Conservation (phyloP, 2,888 invertebrate species). For the Smittia sp. region DNA sequence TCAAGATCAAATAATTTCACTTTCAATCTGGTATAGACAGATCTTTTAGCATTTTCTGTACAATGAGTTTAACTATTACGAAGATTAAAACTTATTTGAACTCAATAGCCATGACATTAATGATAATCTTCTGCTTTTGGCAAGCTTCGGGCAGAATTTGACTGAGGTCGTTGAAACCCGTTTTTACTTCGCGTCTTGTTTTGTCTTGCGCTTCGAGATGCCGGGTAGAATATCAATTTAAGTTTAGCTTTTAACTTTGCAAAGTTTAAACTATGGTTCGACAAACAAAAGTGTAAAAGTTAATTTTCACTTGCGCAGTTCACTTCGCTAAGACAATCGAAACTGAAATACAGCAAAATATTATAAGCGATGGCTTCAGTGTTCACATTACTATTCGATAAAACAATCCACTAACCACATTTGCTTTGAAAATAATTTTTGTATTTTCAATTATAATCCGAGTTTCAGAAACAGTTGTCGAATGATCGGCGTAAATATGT, state of each 20-base stretch:
- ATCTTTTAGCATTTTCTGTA: neutral
- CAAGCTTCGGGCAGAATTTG: neutral
- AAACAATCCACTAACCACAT: no score
- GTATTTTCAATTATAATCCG: neutral
- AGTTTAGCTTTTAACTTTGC: no score
- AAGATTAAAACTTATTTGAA: neutral
- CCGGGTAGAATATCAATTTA: neutral
- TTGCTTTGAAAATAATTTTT: no score
- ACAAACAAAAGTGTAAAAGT: no score
- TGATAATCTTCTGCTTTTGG: slow-evolving; percentile 2
- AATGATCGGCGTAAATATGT: slow-evolving; percentile 10
- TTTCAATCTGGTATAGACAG: neutral
- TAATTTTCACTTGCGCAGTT: no score
- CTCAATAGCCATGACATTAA: slow-evolving; percentile 6
- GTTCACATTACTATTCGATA: neutral
- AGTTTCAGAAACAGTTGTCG: neutral
- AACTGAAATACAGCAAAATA: no score
- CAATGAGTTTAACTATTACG: neutral
- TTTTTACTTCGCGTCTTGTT: neutral
- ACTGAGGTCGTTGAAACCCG: slow-evolving; percentile 17
- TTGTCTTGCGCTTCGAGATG: neutral
- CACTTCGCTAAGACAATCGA: no score
- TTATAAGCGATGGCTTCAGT: neutral
- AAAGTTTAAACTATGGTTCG: no score
- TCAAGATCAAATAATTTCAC: slow-evolving; percentile 30